Percentiles rank a stretch among this genome's conserved stretches.
Evolutionary conservation across 1,140 invertebrate genomes (phyloP).

Genomic region (Ips typographus): DNA sequence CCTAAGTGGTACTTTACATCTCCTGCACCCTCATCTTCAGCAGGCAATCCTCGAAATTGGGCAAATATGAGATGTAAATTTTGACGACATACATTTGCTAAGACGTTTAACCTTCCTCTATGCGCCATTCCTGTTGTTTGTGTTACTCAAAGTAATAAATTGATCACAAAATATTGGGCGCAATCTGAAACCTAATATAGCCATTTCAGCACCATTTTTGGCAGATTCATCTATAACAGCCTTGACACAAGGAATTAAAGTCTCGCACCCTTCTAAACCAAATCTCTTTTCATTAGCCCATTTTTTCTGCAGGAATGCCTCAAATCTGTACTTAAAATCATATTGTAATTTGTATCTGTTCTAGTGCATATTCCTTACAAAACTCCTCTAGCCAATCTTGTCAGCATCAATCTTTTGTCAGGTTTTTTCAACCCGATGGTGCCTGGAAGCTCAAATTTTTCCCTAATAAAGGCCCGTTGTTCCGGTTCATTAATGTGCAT

Average conservation of each 20-base stretch:
- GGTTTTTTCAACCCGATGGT: slow-evolving; percentile 83
- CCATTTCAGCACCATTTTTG: slow-evolving; percentile 73
- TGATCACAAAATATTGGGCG: too few relatives aligned
- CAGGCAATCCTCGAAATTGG: slow-evolving; percentile 80
- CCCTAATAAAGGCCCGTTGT: slow-evolving; percentile 96
- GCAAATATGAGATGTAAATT: slow-evolving; percentile 79
- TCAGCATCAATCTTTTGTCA: slow-evolving; percentile 84
- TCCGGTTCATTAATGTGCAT: slow-evolving; percentile 98
- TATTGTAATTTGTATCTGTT: slow-evolving; percentile 68
- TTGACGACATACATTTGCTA: slow-evolving; percentile 67
- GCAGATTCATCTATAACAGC: slow-evolving; percentile 86
- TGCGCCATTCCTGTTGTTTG: slow-evolving; percentile 79
- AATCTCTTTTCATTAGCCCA: slow-evolving; percentile 91
- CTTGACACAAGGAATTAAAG: slow-evolving; percentile 83
- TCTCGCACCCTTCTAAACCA: slow-evolving; percentile 89
- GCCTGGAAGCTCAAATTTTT: slow-evolving; percentile 93
- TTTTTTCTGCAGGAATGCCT: slow-evolving; percentile 85
- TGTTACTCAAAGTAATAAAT: too few relatives aligned
- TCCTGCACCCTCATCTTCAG: slow-evolving; percentile 82
- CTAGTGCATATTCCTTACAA: too few relatives aligned
- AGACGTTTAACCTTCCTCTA: slow-evolving; percentile 84
- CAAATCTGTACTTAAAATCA: slow-evolving; percentile 66
- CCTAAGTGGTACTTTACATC: slow-evolving; percentile 96
- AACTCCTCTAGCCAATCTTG: slow-evolving; percentile 63
- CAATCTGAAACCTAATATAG: slow-evolving; percentile 47